Conservation (phyloP, 1,140 invertebrate genomes). For the Panagrolaimus sp. region DNA sequence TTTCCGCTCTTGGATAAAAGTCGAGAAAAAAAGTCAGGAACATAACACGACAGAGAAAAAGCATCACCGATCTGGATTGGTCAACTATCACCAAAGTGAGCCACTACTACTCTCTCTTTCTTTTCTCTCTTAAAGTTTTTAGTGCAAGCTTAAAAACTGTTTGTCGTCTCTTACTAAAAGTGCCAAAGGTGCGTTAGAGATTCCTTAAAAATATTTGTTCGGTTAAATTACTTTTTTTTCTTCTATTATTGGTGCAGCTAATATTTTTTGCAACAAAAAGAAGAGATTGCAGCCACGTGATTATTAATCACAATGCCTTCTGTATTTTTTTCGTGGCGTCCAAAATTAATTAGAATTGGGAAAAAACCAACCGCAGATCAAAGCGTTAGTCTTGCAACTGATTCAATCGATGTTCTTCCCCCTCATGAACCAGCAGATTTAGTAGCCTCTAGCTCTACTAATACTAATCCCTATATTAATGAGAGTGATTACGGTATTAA, state of each 20-base stretch:
- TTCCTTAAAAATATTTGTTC: no score
- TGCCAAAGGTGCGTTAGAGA: not conserved
- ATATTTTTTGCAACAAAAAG: no score
- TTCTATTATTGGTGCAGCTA: no score
- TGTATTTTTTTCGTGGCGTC: constrained; percentile 13
- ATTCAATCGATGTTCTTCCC: not conserved
- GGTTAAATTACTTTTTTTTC: no score
- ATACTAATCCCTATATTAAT: not conserved
- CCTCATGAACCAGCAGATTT: not conserved
- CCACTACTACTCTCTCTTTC: not conserved
- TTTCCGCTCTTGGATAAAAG: not conserved
- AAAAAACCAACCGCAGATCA: not conserved
- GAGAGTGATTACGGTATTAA: not conserved
- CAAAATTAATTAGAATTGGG: constrained; percentile 6
- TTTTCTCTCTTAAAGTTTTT: not conserved
- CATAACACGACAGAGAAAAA: no score
- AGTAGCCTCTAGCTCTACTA: not conserved
- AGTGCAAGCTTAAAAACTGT: not conserved
- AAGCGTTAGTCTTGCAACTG: not conserved
- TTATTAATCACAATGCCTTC: not conserved
- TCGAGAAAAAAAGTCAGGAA: no score
- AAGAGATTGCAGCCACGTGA: not conserved
- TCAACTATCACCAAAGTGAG: no score
- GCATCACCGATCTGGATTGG: no score
- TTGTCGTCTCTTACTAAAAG: constrained; percentile 7